A percentile compares a stretch with the other conserved stretches of the same genome.
Conservation (phyloP, 2,113 vertebrate species). For the Cyanocitta stelleri region DNA sequence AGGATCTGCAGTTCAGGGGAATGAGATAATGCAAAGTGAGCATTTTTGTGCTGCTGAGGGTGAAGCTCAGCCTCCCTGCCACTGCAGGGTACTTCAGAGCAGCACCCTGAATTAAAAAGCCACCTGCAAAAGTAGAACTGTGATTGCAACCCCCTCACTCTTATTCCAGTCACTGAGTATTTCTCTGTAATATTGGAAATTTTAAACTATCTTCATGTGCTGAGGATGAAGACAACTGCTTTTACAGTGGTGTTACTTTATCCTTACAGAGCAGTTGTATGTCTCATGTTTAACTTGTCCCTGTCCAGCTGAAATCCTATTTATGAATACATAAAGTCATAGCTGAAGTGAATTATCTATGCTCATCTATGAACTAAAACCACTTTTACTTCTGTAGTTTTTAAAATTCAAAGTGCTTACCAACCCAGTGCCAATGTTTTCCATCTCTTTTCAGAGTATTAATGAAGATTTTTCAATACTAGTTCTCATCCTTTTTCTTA, state of each 20-base stretch:
- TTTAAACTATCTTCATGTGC: background rate
- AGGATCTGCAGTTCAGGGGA: background rate
- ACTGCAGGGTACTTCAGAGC: background rate
- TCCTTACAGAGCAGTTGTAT: background rate
- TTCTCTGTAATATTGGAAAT: background rate
- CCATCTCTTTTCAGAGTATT: background rate
- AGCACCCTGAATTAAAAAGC: background rate
- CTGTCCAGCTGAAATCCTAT: background rate
- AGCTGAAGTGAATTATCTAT: background rate
- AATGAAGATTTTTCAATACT: background rate
- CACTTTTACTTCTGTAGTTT: background rate
- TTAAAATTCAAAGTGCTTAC: background rate
- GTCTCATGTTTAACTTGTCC: background rate
- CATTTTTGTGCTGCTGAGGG: background rate
- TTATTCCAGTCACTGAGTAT: background rate
- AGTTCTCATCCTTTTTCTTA: background rate
- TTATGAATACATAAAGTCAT: background rate
- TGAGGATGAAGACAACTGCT: background rate
- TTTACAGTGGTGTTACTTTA: background rate
- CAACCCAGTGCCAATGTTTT: background rate
- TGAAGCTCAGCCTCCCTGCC: background rate
- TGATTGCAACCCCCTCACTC: background rate
- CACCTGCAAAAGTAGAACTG: background rate
- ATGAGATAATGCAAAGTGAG: accelerated
- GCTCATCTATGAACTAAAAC: background rate